phyloP scores from a whole-genome alignment of 53 echinoderm and acorn worm species.

The Crossaster papposus region DNA sequence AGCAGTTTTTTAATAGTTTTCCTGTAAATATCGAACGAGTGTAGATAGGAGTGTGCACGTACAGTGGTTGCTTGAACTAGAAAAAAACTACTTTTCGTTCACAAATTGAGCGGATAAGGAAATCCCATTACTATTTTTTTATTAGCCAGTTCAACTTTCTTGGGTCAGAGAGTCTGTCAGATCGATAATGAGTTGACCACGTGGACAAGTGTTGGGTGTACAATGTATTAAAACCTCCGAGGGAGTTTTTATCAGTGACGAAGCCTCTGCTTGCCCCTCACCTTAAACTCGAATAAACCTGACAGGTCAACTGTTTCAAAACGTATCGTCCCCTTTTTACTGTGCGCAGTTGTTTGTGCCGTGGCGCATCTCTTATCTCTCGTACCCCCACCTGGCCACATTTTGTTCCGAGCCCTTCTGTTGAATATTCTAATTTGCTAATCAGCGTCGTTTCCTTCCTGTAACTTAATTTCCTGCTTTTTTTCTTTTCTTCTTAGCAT shows the following conservation, averaged over 20 bases:
- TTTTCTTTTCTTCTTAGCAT: slow-evolving; percentile 23
- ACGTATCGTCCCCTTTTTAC: too few species aligned
- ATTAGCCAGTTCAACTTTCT: background rate
- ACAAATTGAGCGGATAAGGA: background rate
- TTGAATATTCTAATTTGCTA: slow-evolving; percentile 54
- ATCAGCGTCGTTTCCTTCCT: slow-evolving; percentile 57
- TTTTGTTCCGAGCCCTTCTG: background rate
- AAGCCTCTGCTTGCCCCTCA: background rate
- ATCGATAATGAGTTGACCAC: slow-evolving; percentile 27
- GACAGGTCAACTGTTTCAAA: too few species aligned
- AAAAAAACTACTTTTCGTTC: background rate
- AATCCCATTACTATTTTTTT: slow-evolving; percentile 3
- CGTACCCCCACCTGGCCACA: slow-evolving; percentile 3
- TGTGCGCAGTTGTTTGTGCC: background rate
- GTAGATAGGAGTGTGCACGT: background rate
- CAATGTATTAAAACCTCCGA: slow-evolving; percentile 1
- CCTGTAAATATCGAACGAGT: background rate
- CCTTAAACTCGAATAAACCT: background rate
- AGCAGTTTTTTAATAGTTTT: background rate
- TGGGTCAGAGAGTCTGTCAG: background rate
- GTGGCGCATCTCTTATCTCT: slow-evolving; percentile 32
- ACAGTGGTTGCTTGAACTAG: background rate
- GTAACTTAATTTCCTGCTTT: slow-evolving; percentile 62
- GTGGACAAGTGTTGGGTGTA: background rate
- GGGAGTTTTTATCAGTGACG: slow-evolving; percentile 18